Base-by-base conservation (phyloP, 2,113 vertebrate genomes). In the Chelonoidis abingdonii region DNA sequence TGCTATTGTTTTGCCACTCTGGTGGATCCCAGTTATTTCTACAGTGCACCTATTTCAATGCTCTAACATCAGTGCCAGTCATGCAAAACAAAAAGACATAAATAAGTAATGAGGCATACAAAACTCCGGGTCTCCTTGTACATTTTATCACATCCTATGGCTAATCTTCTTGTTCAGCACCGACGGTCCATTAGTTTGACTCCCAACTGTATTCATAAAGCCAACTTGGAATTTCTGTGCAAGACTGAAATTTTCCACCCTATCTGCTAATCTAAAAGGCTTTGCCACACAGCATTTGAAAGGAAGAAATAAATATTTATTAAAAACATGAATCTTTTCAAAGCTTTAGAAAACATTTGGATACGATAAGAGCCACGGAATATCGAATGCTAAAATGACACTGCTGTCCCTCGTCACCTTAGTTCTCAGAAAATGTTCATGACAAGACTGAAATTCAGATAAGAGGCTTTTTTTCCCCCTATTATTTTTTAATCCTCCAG, bases 181-280 rank as follows among this genome's bases (percentile, higher is more conserved):
- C 35, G 49, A 91, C 31, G 95, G 83, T 44, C 89, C 93, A 93
- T 94, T 96, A 94, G 80, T 94, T 96, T 90, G 79, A 94, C 89
- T 95, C 96, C 88, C 89, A 94, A 62, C 16, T 86, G 84, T 54
- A 95, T 94, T 91, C 84, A 89, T 80, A 53, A 92, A 94, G 29
- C 38, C 92, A 82, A 84, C n/a, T 41, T 92, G 86, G 95, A 96
- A 89, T 82, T 94, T 59, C 72, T 85, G 11, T 1, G 0, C 83
- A 88, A 97, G 78, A 41, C 83, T 97, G 95, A 97, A 97, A 88
- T 92, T 82, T 87, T 95, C 91, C 88, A 91, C 79, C 72, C 94
- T 96, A 94, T 96, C 95, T 91, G 38, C 31, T 93, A 88, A 95
- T 97, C 90, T 97, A 76, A 91, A 97, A 95, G 91, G 24, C 81